Evolutionary conservation across 2,888 invertebrate species (phyloP), one percentile per base, ranked within the genome.

Genomic region (Diaprepes abbreviatus): DNA sequence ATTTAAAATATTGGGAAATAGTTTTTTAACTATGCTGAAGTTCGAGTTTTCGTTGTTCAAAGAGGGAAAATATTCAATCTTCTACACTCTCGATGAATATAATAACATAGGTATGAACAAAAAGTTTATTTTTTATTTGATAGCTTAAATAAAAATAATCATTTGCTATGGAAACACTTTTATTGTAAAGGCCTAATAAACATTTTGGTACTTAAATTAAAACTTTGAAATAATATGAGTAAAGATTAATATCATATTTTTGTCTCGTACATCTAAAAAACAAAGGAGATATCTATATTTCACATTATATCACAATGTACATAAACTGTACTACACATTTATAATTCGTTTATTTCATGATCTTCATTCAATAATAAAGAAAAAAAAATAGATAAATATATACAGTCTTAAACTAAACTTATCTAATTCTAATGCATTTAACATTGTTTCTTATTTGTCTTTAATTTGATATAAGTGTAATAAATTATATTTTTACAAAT

Each of bases 291-390:
- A 65, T 36, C 36, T 57, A 75, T 78, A 75, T 76, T 79, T 79
- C 76, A 77, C 75, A 76, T 77, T 78, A 78, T 79, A 80, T 80
- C 80, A 79, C 79, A 80, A 77, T 78, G 79, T 79, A 79, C 79
- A 78, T 76, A 71, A 73, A 75, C 75, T 78, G 80, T 79, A 80
- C 79, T 78, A 79, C 78, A 79, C 76, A 64, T 62, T 54, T 17
- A 77, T 80, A 80, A 80, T 80, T 80, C 78, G 80, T 79, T 78
- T 75, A 75, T 76, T 76, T 74, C 38, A 52, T 59, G 52, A 55
- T 40, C 28, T 50, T 54, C 54, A 19, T 24, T 69, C 69, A 73
- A 71, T 71, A 73, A 58, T 66, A 74, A 59, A 65, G 68, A 71
- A 76, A 71, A 75, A 78, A 77, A 76, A 74, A 70, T 73, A 70